Base-by-base conservation (phyloP, 2,888 invertebrate species). In the Calameuta filiformis region DNA sequence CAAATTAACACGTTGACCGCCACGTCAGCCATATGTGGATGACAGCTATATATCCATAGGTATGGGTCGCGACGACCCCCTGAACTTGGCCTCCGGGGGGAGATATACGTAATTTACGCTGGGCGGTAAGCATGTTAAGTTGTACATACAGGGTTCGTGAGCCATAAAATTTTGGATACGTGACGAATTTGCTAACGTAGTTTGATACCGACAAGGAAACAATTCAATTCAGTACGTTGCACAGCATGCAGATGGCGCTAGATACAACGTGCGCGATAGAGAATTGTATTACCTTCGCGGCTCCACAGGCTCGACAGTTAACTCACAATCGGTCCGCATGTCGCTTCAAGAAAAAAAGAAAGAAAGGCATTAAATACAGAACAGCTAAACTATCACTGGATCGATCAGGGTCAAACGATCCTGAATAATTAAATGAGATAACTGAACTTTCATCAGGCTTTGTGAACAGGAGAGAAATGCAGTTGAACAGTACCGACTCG, bases 271-370 rank as follows among this genome's bases (percentile, higher is more conserved):
- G 78, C 75, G 80, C 75, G 69, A 75, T 83, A 84, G 82, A 79
- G 82, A 87, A 83, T 88, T 89, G 84, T 77, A 87, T 91, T 91
- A 91, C 91, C 91, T 91, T 88, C 90, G 90, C 83, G 89, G 89
- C 82, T 90, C 90, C 87, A 88, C 83, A 84, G 86, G 84, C 84
- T 90, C 90, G 85, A 90, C 88, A 79, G 89, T 89, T 87, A 91
- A 89, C 88, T 89, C 74, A 74, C 30, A 35, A 73, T 76, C 88
- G 85, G 83, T 85, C 85, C 85, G 85, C 84, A 83, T 75, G 77
- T 85, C 85, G 89, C 90, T 90, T 90, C 85, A 88, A 85, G 85
- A 83, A 84, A 83, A 88, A 88, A 86, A 35, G 9, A 35, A 85
- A 85, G 85, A 83, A 87, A 85, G 81, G 79, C 68, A 81, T 30